Conservation (phyloP, 2,888 invertebrate species). For the Cryptocheilus praepositus region DNA sequence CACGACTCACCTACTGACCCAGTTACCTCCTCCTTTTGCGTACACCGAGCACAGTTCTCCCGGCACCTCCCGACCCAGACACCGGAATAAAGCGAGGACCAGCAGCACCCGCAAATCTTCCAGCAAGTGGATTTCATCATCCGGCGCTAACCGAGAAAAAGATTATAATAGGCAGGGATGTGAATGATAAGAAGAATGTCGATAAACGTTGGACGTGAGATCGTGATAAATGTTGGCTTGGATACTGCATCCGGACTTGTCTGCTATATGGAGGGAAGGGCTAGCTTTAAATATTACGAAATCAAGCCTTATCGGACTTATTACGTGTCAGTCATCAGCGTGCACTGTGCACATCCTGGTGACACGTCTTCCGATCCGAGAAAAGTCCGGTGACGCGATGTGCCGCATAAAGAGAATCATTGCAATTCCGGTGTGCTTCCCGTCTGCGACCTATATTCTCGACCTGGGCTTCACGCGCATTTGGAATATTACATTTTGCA, state of each 20-base stretch:
- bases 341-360: slow-evolving; percentile 18
- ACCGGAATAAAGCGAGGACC: slow-evolving; percentile 9
- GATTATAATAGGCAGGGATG: no score
- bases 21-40: slow-evolving; percentile 58
- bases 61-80: slow-evolving; percentile 26
- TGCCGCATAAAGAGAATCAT: slow-evolving; percentile 17
- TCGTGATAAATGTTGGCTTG: no score
- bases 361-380: slow-evolving; percentile 19
- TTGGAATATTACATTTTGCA: no score
- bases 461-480: neutral
- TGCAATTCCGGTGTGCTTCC: slow-evolving; percentile 7
- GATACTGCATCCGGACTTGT: no score
- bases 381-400: slow-evolving; percentile 14
- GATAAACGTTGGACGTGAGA: no score
- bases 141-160: no score
- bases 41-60: slow-evolving; percentile 39
- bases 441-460: slow-evolving; percentile 23
- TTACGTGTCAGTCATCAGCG: neutral
- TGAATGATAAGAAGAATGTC: no score
- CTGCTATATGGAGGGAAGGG: no score
- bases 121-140: slow-evolving; percentile 14
- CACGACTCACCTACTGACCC: slow-evolving; percentile 67
- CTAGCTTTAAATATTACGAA: no score
- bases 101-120: no score
- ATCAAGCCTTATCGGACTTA: neutral